Base-by-base conservation (phyloP, 2,888 invertebrate genomes). In the Xestia sexstrigata region DNA sequence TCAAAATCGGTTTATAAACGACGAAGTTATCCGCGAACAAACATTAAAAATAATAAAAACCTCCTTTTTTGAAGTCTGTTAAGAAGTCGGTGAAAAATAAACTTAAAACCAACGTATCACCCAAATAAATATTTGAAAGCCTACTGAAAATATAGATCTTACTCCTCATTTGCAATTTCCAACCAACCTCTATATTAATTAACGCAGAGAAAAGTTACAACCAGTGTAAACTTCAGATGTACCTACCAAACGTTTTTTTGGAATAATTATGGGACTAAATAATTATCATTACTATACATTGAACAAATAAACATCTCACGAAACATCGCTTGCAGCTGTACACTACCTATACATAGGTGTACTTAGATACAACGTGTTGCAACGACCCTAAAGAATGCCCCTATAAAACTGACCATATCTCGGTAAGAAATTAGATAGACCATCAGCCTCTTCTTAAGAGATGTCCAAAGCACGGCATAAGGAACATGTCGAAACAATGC, bases 401-500 rank as follows among this genome's bases (percentile, higher is more conserved):
- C 26, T 7, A 30, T 20, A 9, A 45, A 70, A 30, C 35, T 26
- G 15, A 62, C 6, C 45, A 58, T 5, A 26, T 42, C 15, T 60
- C 47, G 15, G 30, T 49, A 39, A 60, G 17, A 30, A 45, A 35
- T 65, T 49, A 30, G 13, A 78, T 63, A 70, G 45, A 26, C 15
- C 15, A 74, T 30, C 17, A 58, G 26, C 20, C 6, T 17, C 15
- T 30, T 26, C 26, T 66, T 70, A 65, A 55, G 47, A 80, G 62
- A 79, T 76, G 72, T 79, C 79, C 77, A 78, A 79, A 75, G 66
- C 71, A 80, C 79, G 76, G 66, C 72, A 35, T 62, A 67, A 13
- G 52, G 69, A 80, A 58, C 81, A 80, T 86, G 79, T 82, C 77
- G 70, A 80, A 83, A 78, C 77, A 75, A 81, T 82, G 49, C 71